Base-by-base conservation (phyloP, 2,888 invertebrate species). In the Elysia crispata region DNA sequence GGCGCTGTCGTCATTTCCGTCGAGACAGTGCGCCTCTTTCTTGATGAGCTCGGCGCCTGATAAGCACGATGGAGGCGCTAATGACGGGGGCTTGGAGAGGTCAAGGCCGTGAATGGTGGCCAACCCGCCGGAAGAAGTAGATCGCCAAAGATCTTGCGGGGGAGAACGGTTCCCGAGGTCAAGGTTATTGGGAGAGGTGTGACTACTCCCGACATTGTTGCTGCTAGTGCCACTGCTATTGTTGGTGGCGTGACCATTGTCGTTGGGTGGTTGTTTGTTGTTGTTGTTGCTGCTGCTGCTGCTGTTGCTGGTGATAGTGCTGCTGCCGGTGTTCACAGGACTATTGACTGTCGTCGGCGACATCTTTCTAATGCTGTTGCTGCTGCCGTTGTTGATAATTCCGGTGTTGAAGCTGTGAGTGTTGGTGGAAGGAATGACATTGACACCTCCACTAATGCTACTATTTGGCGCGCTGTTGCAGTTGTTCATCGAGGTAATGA, bases 81-180 rank as follows among this genome's bases (percentile, higher is more conserved):
- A 49, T 23, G 66, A 31, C 49, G 64, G 66, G 5, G 64, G 57
- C 57, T 79, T 79, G 49, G 79, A 74, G 57, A 79, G 79, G 28
- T 79, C 79, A 41, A 79, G 79, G 23, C 79, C 79, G 73, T 79
- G 78, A 5, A 41, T 41, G 41, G 41, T 60, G 60, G 60, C 60
- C 60, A 23, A 6, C 23, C 23, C 60, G 20, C 23, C 60, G n/a
- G 60, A 23, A 23, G 60, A 60, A 20, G 60, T 23, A 3, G 20
- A 23, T 23, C 20, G 23, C 60, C 23, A 20, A 18, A 23, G 60
- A 60, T 23, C 60, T 41, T 6, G 41, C 5, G 41, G 41, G 5
- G 41, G n/a, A 60, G 20, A 23, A 5, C 60, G n/a, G 15, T 18
- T 18, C 6, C 60, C 60, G 60, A 41, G 41, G 41, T 41, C 41